phyloP scores from a whole-genome alignment of 1,140 invertebrate species.

The Spodoptera litura region DNA sequence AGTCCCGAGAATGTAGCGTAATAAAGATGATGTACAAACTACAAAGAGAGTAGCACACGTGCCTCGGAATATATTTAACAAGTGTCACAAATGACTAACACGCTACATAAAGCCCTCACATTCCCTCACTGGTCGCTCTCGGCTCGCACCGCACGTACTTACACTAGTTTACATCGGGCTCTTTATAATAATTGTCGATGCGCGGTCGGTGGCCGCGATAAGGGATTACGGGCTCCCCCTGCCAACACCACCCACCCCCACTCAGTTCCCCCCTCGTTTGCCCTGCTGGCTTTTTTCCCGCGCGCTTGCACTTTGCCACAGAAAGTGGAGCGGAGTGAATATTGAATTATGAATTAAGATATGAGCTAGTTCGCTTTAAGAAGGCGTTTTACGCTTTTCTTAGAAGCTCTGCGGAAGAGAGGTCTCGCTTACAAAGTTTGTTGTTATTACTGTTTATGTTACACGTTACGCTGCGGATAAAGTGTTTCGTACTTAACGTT shows the following conservation, averaged over 20 bases:
- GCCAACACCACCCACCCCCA: conserved; percentile 40
- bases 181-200: conserved; percentile 79
- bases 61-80: neutral
- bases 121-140: conserved; percentile 2
- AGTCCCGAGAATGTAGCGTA: no score
- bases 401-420: conserved; percentile 43
- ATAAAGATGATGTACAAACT: no score
- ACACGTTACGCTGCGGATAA: conserved; percentile 22
- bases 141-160: conserved; percentile 48
- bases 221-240: conserved; percentile 68
- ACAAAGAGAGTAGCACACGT: neutral
- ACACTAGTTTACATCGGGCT: conserved; percentile 68
- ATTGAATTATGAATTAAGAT: conserved; percentile 82
- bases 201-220: conserved; percentile 74
- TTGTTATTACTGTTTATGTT: conserved; percentile 44
- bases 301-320: conserved; percentile 76
- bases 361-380: conserved; percentile 59
- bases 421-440: conserved; percentile 38
- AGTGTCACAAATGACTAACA: conserved; percentile 29
- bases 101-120: conserved; percentile 33
- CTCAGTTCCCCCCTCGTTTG: conserved; percentile 54
- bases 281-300: conserved; percentile 73
- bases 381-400: conserved; percentile 44
- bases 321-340: conserved; percentile 62
- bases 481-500: conserved; percentile 39